Percentiles rank a stretch among this genome's conserved stretches.
Conservation (phyloP, 1,140 invertebrate species). For the Vanessa atalanta region DNA sequence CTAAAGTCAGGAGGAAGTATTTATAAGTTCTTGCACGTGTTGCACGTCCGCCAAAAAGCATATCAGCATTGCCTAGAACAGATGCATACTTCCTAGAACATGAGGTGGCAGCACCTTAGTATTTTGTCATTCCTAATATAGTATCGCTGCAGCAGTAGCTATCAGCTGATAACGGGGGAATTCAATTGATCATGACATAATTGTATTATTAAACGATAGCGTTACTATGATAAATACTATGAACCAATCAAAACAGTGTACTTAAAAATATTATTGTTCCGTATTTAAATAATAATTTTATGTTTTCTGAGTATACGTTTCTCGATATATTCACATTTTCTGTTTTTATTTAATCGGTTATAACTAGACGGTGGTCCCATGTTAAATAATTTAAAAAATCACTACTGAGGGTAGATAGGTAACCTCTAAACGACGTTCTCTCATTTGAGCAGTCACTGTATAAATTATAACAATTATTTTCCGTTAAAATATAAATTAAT, state of each 20-base stretch:
- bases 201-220: background rate
- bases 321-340: too few relatives aligned
- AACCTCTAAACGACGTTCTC: too few relatives aligned
- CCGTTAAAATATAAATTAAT: too few relatives aligned
- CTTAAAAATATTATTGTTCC: too few relatives aligned
- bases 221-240: background rate
- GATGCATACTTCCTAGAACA: slow-evolving; percentile 54
- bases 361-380: too few relatives aligned
- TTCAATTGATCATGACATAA: slow-evolving; percentile 11
- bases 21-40: slow-evolving; percentile 55
- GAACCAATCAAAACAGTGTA: background rate
- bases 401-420: too few relatives aligned
- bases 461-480: too few relatives aligned
- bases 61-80: slow-evolving; percentile 42
- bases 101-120: slow-evolving; percentile 41
- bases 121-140: slow-evolving; percentile 47
- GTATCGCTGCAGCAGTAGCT: background rate
- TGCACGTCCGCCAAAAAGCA: slow-evolving; percentile 40
- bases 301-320: too few relatives aligned
- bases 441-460: too few relatives aligned
- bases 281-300: too few relatives aligned
- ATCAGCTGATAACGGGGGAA: slow-evolving; percentile 29
- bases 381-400: too few relatives aligned
- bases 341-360: too few relatives aligned
- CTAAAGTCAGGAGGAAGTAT: slow-evolving; percentile 35